Conservation (phyloP, 2,113 vertebrate species). For the Melanerpes aurifrons region DNA sequence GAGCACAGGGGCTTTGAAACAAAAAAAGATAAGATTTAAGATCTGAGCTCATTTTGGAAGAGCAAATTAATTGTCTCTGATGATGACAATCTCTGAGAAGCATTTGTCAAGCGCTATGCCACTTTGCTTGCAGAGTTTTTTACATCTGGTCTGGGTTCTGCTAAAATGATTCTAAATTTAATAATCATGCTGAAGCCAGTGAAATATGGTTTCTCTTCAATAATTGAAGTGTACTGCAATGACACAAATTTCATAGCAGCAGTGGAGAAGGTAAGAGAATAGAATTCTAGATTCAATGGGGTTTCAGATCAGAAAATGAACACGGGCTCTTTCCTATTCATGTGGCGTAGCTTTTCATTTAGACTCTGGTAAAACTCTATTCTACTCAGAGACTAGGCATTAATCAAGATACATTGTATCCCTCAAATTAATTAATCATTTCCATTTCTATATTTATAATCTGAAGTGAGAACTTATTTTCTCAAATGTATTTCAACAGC, state of each 20-base stretch:
- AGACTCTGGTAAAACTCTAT: background rate
- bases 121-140: background rate
- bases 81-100: background rate
- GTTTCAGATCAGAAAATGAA: constrained; percentile 7
- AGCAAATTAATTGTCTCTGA: background rate
- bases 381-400: background rate
- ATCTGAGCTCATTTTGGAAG: background rate
- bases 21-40: background rate
- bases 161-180: background rate
- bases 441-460: background rate
- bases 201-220: background rate
- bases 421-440: background rate
- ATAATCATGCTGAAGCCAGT: constrained; percentile 9
- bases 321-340: background rate
- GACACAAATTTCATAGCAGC: background rate
- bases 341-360: background rate
- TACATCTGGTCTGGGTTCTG: background rate
- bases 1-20: background rate
- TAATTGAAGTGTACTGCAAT: constrained; percentile 9
- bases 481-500: background rate
- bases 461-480: background rate
- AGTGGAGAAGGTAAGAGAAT: background rate
- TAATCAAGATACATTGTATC: background rate
- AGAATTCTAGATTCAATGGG: background rate
- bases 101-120: background rate